Conservation (phyloP, 2,797 vertebrate genomes). For the Hippoglossus hippoglossus region DNA sequence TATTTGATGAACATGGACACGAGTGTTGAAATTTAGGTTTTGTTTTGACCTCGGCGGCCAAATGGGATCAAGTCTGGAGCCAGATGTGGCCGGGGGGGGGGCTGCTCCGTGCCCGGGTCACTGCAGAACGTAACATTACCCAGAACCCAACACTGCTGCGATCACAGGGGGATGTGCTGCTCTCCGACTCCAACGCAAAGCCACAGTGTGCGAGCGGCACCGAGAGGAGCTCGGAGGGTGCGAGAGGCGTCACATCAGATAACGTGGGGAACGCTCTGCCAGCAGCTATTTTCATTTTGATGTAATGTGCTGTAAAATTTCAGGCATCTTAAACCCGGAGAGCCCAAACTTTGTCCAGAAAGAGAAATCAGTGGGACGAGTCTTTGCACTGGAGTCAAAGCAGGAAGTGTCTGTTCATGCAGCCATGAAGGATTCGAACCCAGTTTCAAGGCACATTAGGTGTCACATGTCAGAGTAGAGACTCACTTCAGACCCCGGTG, state of each 20-base stretch:
- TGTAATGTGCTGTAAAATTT: slow-evolving; percentile 57
- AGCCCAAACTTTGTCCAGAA: not conserved
- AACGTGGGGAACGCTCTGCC: slow-evolving; percentile 50
- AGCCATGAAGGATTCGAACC: too few species aligned
- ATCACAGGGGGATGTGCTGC: slow-evolving; percentile 44
- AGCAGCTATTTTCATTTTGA: slow-evolving; percentile 65
- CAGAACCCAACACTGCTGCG: slow-evolving; percentile 15
- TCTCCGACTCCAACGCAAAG: slow-evolving; percentile 31
- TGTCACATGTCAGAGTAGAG: not conserved
- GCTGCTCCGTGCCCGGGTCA: slow-evolving; percentile 18
- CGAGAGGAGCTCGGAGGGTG: slow-evolving; percentile 46
- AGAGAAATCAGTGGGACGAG: not conserved
- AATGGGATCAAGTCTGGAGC: slow-evolving; percentile 6
- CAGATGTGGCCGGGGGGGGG: slow-evolving; percentile 24
- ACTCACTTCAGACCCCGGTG: too few species aligned
- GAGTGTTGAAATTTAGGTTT: slow-evolving; percentile 1
- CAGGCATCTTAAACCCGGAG: slow-evolving; percentile 33
- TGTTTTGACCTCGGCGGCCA: slow-evolving; percentile 14
- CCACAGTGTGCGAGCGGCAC: slow-evolving; percentile 22
- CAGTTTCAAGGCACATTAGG: not conserved
- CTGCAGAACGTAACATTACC: slow-evolving; percentile 26
- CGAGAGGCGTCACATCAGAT: slow-evolving; percentile 60
- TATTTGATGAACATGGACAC: too few species aligned
- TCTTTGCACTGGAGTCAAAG: too few species aligned
- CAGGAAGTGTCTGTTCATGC: too few species aligned